Evolutionary conservation across 2,113 vertebrate genomes (phyloP), one percentile per base, ranked within the genome.

Genomic region (Nansenia antarctica): DNA sequence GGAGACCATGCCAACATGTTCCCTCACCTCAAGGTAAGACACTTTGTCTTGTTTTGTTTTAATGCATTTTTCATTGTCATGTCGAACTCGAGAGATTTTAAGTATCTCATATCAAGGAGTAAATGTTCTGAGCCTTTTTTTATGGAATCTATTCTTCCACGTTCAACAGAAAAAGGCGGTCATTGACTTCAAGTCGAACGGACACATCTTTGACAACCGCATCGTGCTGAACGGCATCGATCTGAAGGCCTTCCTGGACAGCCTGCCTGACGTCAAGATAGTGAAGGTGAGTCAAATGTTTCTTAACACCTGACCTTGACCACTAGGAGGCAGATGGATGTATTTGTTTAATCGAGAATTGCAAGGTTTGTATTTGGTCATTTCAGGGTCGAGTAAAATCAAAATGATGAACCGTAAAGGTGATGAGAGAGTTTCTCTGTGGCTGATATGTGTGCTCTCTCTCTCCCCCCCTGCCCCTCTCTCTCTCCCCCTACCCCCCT

Each of bases 1-100:
- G 98, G 97, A 82, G 98, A 99, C 83, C 98, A 99, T 0, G 97
- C 97, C 72, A 99, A 99, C 84, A 99, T 99, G 98, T 99, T 99
- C 76, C 97, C 98, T 59, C 98, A 99, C 81, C 90, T 99, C 58
- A 99, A 99, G 96, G 98, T 96, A 91, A 72, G 76, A 70, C 18
- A 11, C n/a, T 6, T 1, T n/a, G 2, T 52, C 24, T 27, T 24
- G 8, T 27, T 55, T 1, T 54, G 45, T 3, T 1, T 3, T 54
- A 27, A 26, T 14, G 20, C 3, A 2, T 11, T 5, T 37, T 37
- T 11, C 5, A 11, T 5, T 37, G 35, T 5, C n/a, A 37, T 5
- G 35, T 37, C 35, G 11, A 37, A 37, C 35, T 37, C 11, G 35
- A 37, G 35, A 11, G 11, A 37, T n/a, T n/a, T n/a, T n/a, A n/a